A percentile compares a stretch with the other conserved stretches of the same genome.
phyloP scores from a whole-genome alignment of 2,113 vertebrate species.

The Python bivittatus region DNA sequence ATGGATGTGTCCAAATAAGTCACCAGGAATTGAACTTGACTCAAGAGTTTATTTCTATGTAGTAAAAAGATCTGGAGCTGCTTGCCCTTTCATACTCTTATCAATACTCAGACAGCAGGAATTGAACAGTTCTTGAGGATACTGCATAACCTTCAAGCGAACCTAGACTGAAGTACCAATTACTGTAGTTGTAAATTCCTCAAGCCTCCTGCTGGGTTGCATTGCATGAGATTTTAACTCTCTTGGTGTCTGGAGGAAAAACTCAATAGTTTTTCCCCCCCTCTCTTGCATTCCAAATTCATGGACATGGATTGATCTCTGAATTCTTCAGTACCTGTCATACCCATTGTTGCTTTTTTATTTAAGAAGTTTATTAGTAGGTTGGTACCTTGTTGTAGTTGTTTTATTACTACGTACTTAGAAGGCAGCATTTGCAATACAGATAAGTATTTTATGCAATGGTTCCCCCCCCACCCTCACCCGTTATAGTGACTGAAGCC shows the following conservation, averaged over 20 bases:
- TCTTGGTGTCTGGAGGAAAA: neutral
- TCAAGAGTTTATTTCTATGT: neutral
- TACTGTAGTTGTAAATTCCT: constrained; percentile 24
- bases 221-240: constrained; percentile 25
- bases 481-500: neutral
- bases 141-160: constrained; percentile 23
- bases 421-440: neutral
- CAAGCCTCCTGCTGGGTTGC: constrained; percentile 16
- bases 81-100: neutral
- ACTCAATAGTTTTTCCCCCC: neutral
- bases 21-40: neutral
- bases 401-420: neutral
- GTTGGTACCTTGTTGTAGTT: neutral
- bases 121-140: constrained; percentile 23
- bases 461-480: neutral
- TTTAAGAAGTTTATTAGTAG: neutral
- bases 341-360: neutral
- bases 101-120: constrained; percentile 5
- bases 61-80: neutral
- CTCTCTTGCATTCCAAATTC: neutral
- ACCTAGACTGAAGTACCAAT: constrained; percentile 23
- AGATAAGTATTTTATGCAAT: neutral
- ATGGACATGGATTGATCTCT: neutral
- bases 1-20: neutral
- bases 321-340: neutral